Evolutionary conservation across 2,888 invertebrate genomes (phyloP).

Genomic region (Drosophila barbarae): DNA sequence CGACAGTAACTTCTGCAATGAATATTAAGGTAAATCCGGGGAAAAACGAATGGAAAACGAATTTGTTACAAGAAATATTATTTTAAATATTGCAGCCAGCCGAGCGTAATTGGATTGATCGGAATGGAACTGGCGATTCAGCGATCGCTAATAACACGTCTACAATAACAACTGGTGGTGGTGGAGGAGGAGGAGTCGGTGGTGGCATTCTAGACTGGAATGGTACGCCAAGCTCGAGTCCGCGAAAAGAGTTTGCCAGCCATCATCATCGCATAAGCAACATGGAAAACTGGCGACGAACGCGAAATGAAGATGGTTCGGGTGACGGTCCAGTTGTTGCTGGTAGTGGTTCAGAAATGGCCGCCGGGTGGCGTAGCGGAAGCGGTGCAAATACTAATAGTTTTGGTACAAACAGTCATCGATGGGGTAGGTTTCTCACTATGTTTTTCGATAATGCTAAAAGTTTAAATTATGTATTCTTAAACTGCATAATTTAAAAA

Average conservation of each 20-base stretch:
- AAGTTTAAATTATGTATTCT: neutral
- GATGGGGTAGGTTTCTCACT: slow-evolving; percentile 71
- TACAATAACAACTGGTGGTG: neutral
- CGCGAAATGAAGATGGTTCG: slow-evolving; percentile 74
- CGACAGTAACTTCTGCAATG: slow-evolving; percentile 42
- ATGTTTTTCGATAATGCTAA: neutral
- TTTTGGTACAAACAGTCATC: slow-evolving; percentile 57
- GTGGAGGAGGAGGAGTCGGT: slow-evolving; percentile 14
- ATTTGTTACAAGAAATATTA: neutral
- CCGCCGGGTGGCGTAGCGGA: slow-evolving; percentile 67
- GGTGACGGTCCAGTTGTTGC: slow-evolving; percentile 53
- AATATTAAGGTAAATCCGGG: slow-evolving; percentile 55
- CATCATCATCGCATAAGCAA: slow-evolving; percentile 76
- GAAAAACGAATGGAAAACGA: neutral
- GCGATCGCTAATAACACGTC: slow-evolving; percentile 31
- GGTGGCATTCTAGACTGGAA: slow-evolving; percentile 70
- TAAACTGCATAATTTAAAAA: neutral
- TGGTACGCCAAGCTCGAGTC: slow-evolving; percentile 77
- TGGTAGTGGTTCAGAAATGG: slow-evolving; percentile 40
- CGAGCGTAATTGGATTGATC: slow-evolving; percentile 78
- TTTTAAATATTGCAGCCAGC: slow-evolving; percentile 13
- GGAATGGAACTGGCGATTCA: slow-evolving; percentile 74
- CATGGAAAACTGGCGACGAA: slow-evolving; percentile 79
- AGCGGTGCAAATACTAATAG: slow-evolving; percentile 27
- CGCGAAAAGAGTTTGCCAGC: slow-evolving; percentile 76